phyloP scores from a whole-genome alignment of 2,797 vertebrate species.

The Remorina albescens region DNA sequence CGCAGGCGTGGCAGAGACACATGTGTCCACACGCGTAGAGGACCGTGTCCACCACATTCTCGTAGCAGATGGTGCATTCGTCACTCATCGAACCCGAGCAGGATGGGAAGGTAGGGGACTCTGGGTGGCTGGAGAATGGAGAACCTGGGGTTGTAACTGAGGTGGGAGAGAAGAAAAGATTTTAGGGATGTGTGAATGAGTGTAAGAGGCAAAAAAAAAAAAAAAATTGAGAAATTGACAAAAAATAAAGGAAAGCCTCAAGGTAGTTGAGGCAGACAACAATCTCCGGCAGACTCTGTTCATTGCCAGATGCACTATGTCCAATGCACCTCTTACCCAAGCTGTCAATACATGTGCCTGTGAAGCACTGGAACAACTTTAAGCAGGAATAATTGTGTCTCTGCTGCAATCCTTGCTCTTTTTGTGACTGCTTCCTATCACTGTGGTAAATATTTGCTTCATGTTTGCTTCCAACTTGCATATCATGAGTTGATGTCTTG shows the following conservation, averaged over 20 bases:
- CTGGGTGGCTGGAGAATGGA: slow-evolving; percentile 88
- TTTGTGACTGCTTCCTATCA: slow-evolving; percentile 40
- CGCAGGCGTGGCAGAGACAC: slow-evolving; percentile 96
- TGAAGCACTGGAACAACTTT: slow-evolving; percentile 27
- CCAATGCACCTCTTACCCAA: slow-evolving; percentile 8
- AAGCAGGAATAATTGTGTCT: slow-evolving; percentile 25
- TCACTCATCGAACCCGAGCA: slow-evolving; percentile 89
- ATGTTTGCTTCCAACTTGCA: slow-evolving; percentile 23
- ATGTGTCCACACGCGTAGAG: slow-evolving; percentile 98
- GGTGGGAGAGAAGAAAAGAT: slow-evolving; percentile 27
- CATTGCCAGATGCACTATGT: not conserved
- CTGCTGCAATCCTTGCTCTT: not conserved
- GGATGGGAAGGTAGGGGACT: slow-evolving; percentile 88
- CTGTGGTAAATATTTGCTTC: slow-evolving; percentile 61
- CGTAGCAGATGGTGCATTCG: slow-evolving; percentile 97
- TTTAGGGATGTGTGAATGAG: slow-evolving; percentile 11
- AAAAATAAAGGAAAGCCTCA: not conserved
- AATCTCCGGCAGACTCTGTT: not conserved
- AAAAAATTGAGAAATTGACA: not conserved
- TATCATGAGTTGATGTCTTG: slow-evolving; percentile 10
- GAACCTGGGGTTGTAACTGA: slow-evolving; percentile 92
- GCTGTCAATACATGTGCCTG: slow-evolving; percentile 20
- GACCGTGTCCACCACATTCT: slow-evolving; percentile 95
- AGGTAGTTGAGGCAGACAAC: slow-evolving; percentile 13
- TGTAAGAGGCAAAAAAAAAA: slow-evolving; percentile 4